Conservation (phyloP, 2,113 vertebrate species). For the Mesembrinibis cayennensis region DNA sequence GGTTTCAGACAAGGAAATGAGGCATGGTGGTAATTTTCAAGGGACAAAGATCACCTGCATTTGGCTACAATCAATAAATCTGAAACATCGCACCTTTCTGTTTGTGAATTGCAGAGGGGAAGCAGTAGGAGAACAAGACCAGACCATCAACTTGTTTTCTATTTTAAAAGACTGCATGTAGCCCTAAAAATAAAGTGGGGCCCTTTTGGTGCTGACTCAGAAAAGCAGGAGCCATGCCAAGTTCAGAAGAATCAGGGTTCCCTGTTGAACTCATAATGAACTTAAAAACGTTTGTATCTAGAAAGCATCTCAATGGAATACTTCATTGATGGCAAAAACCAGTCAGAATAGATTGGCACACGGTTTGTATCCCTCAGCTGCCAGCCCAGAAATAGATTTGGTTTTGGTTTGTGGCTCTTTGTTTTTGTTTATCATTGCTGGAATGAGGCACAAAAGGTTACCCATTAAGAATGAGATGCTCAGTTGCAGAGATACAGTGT, state of each 20-base stretch:
- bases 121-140: background rate
- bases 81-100: background rate
- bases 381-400: background rate
- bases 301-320: slow-evolving; percentile 20
- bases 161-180: background rate
- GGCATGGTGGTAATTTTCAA: background rate
- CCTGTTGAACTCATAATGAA: background rate
- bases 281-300: background rate
- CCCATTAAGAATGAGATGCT: background rate
- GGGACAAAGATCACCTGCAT: slow-evolving; percentile 7
- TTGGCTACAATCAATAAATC: background rate
- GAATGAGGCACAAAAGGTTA: background rate
- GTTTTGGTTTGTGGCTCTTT: slow-evolving; percentile 21
- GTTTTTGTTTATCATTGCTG: background rate
- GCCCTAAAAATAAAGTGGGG: slow-evolving; percentile 1
- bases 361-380: background rate
- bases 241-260: background rate
- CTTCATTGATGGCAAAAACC: background rate
- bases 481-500: background rate
- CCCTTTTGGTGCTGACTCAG: background rate
- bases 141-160: background rate
- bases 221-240: background rate
- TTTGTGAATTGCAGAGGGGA: background rate
- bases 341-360: background rate
- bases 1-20: background rate